phyloP scores from a whole-genome alignment of 2,888 invertebrate genomes.

The Cryptocephalus moraei region DNA sequence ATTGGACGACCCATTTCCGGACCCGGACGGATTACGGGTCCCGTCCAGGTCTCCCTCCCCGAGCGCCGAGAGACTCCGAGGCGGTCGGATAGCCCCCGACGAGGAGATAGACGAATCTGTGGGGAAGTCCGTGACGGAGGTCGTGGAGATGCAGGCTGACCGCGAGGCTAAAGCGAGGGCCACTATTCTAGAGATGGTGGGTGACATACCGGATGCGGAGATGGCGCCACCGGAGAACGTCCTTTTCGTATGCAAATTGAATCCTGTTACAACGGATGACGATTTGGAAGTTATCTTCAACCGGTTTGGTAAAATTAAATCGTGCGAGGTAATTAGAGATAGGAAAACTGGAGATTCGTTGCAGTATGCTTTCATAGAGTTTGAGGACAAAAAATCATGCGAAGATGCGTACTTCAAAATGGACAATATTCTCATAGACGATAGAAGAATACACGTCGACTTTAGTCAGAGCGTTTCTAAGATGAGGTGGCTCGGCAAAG shows the following conservation, averaged over 20 bases:
- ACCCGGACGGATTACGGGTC: slow-evolving; percentile 64
- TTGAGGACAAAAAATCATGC: slow-evolving; percentile 82
- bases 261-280: slow-evolving; percentile 95
- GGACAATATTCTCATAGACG: slow-evolving; percentile 99
- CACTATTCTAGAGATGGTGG: slow-evolving; percentile 95
- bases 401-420: slow-evolving; percentile 99
- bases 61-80: slow-evolving; percentile 66
- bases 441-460: slow-evolving; percentile 96
- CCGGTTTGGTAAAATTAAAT: slow-evolving; percentile 85
- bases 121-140: slow-evolving; percentile 74
- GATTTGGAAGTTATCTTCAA: slow-evolving; percentile 97
- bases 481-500: slow-evolving; percentile 83
- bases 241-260: slow-evolving; percentile 96
- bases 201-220: slow-evolving; percentile 94
- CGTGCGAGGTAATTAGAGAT: slow-evolving; percentile 94
- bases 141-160: slow-evolving; percentile 78
- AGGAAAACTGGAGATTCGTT: slow-evolving; percentile 86
- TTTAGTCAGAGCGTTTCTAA: slow-evolving; percentile 98
- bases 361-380: slow-evolving; percentile 99
- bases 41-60: slow-evolving; percentile 88
- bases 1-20: slow-evolving; percentile 91
- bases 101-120: slow-evolving; percentile 83
- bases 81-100: slow-evolving; percentile 81
- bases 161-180: slow-evolving; percentile 94
- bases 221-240: slow-evolving; percentile 99